phyloP scores from a whole-genome alignment of 2,888 invertebrate genomes.

The Rosalia funebris region DNA sequence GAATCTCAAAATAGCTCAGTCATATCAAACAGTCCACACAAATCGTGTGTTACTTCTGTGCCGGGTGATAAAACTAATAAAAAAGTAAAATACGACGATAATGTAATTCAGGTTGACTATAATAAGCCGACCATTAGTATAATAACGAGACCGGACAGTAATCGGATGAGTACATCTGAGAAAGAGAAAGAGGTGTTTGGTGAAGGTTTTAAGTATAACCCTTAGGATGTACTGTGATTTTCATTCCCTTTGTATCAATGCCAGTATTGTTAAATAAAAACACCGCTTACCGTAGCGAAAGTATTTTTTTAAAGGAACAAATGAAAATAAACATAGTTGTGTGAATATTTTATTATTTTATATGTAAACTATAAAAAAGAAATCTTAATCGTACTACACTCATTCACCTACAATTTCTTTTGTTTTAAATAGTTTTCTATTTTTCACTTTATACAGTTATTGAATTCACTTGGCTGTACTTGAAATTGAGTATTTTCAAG shows the following conservation, averaged over 20 bases:
- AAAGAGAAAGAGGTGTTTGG: conserved; percentile 12
- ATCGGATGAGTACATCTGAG: background rate
- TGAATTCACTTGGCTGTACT: conserved; percentile 39
- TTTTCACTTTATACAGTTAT: conserved; percentile 37
- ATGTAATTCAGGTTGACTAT: conserved; percentile 33
- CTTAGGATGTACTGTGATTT: background rate
- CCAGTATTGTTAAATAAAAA: background rate
- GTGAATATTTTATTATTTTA: too few species aligned
- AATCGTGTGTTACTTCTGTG: conserved; percentile 13
- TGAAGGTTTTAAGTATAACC: conserved; percentile 3
- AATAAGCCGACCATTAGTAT: conserved; percentile 7
- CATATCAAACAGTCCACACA: conserved; percentile 29
- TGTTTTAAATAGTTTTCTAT: conserved; percentile 7
- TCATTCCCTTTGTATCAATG: conserved; percentile 18
- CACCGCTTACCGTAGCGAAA: background rate
- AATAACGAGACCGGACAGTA: conserved; percentile 8
- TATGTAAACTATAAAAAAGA: too few species aligned
- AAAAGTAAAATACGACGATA: conserved; percentile 48
- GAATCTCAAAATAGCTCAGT: conserved; percentile 49
- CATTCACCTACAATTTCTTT: too few species aligned
- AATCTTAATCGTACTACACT: too few species aligned
- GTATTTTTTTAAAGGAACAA: conserved; percentile 6
- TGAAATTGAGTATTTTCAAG: conserved; percentile 1
- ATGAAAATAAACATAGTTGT: too few species aligned
- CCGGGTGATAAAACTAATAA: conserved; percentile 39